These are phyloP conservation scores for Pterobdella sp. DNA, from an alignment of 2,888 invertebrate species.

Conservation along the genomic window DNA sequence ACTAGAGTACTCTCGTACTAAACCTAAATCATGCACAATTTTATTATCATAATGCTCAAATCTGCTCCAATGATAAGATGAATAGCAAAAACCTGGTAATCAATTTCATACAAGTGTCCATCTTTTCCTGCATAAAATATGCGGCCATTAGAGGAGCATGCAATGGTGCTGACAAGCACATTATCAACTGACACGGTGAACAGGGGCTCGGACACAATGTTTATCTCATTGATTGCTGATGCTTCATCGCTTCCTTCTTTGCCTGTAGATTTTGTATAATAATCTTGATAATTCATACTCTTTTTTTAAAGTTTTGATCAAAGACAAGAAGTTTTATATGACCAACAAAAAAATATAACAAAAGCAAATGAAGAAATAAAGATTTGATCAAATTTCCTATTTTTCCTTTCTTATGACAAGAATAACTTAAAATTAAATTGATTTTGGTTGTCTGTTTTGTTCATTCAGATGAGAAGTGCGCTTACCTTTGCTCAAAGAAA, in stretches of 20 bases:
- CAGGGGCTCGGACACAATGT: slow-evolving; percentile 85
- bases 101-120: slow-evolving; percentile 86
- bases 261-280: neutral
- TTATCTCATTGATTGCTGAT: slow-evolving; percentile 61
- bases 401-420: no score
- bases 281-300: neutral
- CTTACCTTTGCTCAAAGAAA: slow-evolving; percentile 53
- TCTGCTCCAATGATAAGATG: no score
- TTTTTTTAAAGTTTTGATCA: no score
- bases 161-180: slow-evolving; percentile 71
- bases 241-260: neutral
- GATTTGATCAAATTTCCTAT: no score
- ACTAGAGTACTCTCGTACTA: no score
- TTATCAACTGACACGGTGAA: slow-evolving; percentile 81
- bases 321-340: no score
- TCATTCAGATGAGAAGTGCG: neutral
- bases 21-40: no score
- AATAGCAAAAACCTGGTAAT: slow-evolving; percentile 60
- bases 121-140: slow-evolving; percentile 91
- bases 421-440: no score
- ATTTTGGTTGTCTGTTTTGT: no score
- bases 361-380: no score
- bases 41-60: no score
- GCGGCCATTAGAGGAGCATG: slow-evolving; percentile 72
- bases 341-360: no score